Base-by-base conservation (phyloP, 2,113 vertebrate genomes). In the Caranx ignobilis region DNA sequence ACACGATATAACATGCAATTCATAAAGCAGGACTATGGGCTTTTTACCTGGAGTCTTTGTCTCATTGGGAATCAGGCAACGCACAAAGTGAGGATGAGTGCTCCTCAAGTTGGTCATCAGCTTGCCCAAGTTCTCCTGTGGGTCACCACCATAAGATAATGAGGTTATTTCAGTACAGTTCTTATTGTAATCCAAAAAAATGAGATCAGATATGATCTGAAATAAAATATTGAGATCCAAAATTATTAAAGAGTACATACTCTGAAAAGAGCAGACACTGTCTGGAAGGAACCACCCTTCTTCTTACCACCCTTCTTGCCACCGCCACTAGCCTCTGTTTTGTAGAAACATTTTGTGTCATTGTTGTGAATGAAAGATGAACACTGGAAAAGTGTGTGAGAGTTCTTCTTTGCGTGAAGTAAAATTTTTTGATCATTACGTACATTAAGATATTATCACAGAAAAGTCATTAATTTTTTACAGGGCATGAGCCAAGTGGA, bases 261-360 rank as follows among this genome's bases (percentile, higher is more conserved):
- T 37, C 90, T 91, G 84, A 91, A 91, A 26, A 89, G 74, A 59
- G 87, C 83, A 32, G 88, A 91, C 37, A 90, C 90, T 41, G 88
- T 91, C 67, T 90, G 87, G 81, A 92, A 90, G 59, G 88, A 92
- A 41, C 88, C 90, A 60, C 90, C 90, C 83, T 91, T 91, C 81
- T 91, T 91, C 63, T 91, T 91, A 5, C 85, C 88, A 41, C 50
- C 87, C 64, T 89, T 89, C 57, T 86, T 89, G 4, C 95, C 95
- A 68, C 82, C 88, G 45, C 89, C 55, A 34, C 10, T 1, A 26
- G 50, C 47, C 10, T 77, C 79, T 86, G 60, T 59, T 71, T 81
- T 70, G 4, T 11, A 75, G 26, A 62, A 64, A 69, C 9, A 73
- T 31, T 2, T 0, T 19, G 26, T 32, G 19, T 12, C 4, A 32